Percentiles rank a stretch among this genome's conserved stretches.
Conservation (phyloP, 1,140 invertebrate species). For the Orchestia grillus region DNA sequence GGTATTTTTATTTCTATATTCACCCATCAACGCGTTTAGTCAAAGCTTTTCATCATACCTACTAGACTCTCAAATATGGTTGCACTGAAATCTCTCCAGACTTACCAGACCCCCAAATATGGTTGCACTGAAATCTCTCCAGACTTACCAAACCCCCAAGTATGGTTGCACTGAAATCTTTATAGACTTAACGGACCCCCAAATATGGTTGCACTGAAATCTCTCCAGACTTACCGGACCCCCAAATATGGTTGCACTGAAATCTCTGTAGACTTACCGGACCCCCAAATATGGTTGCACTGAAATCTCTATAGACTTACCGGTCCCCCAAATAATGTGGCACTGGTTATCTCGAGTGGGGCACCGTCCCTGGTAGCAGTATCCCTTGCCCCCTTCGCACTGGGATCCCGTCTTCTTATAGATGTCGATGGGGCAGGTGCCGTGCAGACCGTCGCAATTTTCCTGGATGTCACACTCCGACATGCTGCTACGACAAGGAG, state of each 20-base stretch:
- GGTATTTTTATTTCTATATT: no score
- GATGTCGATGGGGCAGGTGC: constrained; percentile 88
- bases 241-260: background rate
- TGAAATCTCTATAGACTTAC: constrained; percentile 69
- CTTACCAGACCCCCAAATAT: background rate
- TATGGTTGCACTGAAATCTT: background rate
- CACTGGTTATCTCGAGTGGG: constrained; percentile 90
- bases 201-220: background rate
- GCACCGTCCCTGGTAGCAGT: constrained; percentile 92
- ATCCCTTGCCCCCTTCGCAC: constrained; percentile 81
- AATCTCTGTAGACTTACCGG: constrained; percentile 60
- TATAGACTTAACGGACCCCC: background rate
- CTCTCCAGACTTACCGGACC: background rate
- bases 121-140: no score
- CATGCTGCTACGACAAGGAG: constrained; percentile 83
- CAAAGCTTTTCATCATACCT: no score
- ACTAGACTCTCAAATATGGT: no score
- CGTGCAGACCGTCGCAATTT: constrained; percentile 86
- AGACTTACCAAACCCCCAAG: background rate
- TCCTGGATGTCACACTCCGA: constrained; percentile 97
- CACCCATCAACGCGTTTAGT: no score
- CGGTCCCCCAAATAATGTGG: constrained; percentile 89
- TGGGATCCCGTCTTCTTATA: constrained; percentile 91
- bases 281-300: constrained; percentile 44
- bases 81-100: background rate